phyloP scores from a whole-genome alignment of 2,888 invertebrate species.

The Amiota minor region DNA sequence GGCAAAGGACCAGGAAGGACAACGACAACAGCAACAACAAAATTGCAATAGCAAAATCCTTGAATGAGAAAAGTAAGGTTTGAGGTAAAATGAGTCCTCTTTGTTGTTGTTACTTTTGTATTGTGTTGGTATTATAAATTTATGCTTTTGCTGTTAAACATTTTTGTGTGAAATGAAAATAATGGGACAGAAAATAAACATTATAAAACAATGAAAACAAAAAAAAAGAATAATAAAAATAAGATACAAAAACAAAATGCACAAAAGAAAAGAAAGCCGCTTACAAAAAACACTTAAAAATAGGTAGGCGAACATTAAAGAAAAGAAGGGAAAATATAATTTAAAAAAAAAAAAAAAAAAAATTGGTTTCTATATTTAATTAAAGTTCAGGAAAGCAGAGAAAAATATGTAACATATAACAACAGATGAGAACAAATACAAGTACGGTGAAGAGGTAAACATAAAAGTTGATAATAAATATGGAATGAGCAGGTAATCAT shows the following conservation, averaged over 20 bases:
- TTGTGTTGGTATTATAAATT: not conserved
- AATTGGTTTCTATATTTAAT: slow-evolving; percentile 10
- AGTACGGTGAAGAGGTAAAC: slow-evolving; percentile 31
- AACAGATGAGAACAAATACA: slow-evolving; percentile 7
- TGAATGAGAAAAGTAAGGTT: too few species aligned
- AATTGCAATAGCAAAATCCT: not conserved
- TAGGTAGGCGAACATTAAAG: slow-evolving; percentile 47
- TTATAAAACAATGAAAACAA: not conserved
- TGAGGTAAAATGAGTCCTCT: not conserved
- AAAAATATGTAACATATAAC: not conserved
- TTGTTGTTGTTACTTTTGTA: not conserved
- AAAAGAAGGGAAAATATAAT: slow-evolving; percentile 3
- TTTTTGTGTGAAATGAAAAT: slow-evolving; percentile 39
- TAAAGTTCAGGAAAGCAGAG: slow-evolving; percentile 32
- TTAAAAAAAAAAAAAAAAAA: not conserved
- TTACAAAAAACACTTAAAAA: not conserved
- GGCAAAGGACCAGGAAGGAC: slow-evolving; percentile 27
- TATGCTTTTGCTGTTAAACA: slow-evolving; percentile 51
- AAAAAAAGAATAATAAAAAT: not conserved
- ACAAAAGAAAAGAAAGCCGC: slow-evolving; percentile 2
- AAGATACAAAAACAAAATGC: slow-evolving; percentile 2
- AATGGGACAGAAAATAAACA: not conserved
- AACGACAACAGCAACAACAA: slow-evolving; percentile 9
- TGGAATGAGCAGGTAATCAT: slow-evolving; percentile 41
- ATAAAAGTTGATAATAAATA: not conserved